Base-by-base conservation (phyloP, 1,140 invertebrate genomes). In the Ceratina calcarata region DNA sequence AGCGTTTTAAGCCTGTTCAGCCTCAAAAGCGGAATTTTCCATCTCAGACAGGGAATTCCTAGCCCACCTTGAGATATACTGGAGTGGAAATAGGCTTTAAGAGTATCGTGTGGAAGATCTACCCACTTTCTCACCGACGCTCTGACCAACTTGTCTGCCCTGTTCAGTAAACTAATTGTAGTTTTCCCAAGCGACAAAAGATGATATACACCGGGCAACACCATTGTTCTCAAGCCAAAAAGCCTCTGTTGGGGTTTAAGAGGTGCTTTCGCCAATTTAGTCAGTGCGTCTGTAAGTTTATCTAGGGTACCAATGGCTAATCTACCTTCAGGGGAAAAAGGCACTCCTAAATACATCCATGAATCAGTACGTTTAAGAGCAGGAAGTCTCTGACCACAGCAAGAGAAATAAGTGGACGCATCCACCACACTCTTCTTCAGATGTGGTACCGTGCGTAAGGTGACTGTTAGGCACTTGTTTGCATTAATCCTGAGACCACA, bases 391-490 rank as follows among this genome's bases (percentile, higher is more conserved):
- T 18, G 12, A 0, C 27, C 67, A 1, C 13, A 3, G 61, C 65
- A 66, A 18, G 2, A 49, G 18, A 81, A 83, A 15, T 20, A 16
- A 1, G 13, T 16, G 32, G 57, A 67, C 0, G 15, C 20, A 10
- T 81, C 73, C 0, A 84, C 75, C 8, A 74, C 68, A 0, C 58
- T 58, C 60, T 84, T 87, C 65, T 84, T 83, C 2, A 64, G 3
- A 18, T 82, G 85, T 2, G 86, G 82, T 16, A 87, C 81, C 0
- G 81, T 84, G 15, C 85, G 81, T 22, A 91, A 76, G 1, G 88
- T 84, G 0, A 93, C 58, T 0, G 90, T 79, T 10, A 88, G 74
- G 74, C 89, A 91, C 61, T 93, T 93, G 0, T 37, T 37, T 3
- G 92, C 83, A 13, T 61, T 61, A 6, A 61, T 27, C 1, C 15